phyloP scores from a whole-genome alignment of 2,888 invertebrate genomes.

The Papilio elwesi region DNA sequence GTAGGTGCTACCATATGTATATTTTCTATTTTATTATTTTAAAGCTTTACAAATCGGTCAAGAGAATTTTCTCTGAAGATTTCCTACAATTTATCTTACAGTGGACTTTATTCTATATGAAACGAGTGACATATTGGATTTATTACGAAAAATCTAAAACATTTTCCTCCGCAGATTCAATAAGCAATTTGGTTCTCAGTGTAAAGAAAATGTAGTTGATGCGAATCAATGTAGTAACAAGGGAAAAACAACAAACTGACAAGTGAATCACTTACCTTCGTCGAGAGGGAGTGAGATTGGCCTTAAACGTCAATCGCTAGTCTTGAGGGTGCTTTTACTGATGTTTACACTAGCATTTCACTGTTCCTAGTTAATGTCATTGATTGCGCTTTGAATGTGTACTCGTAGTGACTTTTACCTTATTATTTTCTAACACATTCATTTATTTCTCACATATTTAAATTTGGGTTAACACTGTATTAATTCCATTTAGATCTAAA shows the following conservation, averaged over 20 bases:
- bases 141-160: conserved; percentile 54
- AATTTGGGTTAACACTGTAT: no score
- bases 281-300: conserved; percentile 56
- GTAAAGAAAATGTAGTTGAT: conserved; percentile 36
- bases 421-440: conserved; percentile 39
- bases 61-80: conserved; percentile 18
- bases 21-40: conserved; percentile 1
- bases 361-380: conserved; percentile 52
- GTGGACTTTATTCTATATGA: conserved; percentile 33
- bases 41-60: conserved; percentile 16
- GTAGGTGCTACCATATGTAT: conserved; percentile 36
- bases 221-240: conserved; percentile 33
- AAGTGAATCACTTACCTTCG: conserved; percentile 60
- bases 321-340: conserved; percentile 45
- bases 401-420: conserved; percentile 42
- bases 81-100: conserved; percentile 24
- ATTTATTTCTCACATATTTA: background rate
- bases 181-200: conserved; percentile 35
- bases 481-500: no score
- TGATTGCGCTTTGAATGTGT: conserved; percentile 47
- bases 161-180: conserved; percentile 41
- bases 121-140: conserved; percentile 59
- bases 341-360: conserved; percentile 54
- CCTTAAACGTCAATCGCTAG: conserved; percentile 60
- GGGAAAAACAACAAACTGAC: conserved; percentile 37